These are phyloP conservation scores for Galbula dea DNA, from an alignment of 2,113 vertebrate species.

Conservation along the genomic window DNA sequence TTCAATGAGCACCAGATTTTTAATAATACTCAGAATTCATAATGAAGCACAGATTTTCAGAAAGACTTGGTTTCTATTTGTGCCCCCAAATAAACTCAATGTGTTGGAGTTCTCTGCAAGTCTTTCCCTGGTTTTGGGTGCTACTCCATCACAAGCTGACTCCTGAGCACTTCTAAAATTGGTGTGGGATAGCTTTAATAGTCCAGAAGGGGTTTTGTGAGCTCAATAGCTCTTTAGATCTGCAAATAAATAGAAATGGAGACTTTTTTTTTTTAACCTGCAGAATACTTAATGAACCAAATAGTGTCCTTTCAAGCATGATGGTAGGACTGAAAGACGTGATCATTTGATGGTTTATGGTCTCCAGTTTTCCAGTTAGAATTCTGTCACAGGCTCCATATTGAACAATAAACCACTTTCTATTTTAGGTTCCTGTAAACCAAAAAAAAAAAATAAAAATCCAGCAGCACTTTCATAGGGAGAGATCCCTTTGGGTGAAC, in stretches of 20 bases:
- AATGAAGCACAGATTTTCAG: conserved; percentile 27
- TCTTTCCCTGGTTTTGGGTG: conserved; percentile 1
- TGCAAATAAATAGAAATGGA: conserved; percentile 45
- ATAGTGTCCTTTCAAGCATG: conserved; percentile 51
- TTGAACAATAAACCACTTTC: conserved; percentile 9
- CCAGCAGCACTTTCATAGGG: background rate
- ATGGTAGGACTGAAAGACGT: conserved; percentile 26
- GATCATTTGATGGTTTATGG: conserved; percentile 45
- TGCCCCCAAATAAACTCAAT: background rate
- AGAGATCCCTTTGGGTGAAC: background rate
- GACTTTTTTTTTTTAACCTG: conserved; percentile 55
- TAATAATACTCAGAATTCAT: conserved; percentile 29
- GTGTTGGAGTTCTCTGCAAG: background rate
- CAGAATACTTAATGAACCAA: conserved; percentile 46
- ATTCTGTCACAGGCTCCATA: background rate
- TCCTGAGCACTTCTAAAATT: conserved; percentile 1
- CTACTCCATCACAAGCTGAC: conserved; percentile 4
- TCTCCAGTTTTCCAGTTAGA: conserved; percentile 20
- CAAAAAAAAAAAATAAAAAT: background rate
- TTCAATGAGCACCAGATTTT: background rate
- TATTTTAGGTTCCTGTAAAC: background rate
- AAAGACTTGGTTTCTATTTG: background rate
- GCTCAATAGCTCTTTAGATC: background rate
- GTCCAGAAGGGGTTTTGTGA: background rate
- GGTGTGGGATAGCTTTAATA: conserved; percentile 19